Evolutionary conservation across 2,113 vertebrate species (phyloP).

Genomic region (Tonatia bakeri): DNA sequence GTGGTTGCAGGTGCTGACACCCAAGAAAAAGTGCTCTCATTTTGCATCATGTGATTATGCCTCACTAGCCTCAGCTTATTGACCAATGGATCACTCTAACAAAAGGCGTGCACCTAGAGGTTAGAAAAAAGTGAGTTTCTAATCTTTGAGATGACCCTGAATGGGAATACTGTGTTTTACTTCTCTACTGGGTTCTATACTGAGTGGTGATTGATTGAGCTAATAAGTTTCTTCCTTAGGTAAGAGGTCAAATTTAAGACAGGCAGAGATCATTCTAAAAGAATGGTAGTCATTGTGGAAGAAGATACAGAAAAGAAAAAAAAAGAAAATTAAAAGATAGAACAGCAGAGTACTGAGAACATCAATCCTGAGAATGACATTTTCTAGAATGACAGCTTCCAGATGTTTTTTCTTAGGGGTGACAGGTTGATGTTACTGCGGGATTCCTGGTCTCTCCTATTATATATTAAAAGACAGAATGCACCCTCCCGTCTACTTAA

Average conservation of each 20-base stretch:
- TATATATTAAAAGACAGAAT: neutral
- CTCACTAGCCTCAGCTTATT: neutral
- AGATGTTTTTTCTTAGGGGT: neutral
- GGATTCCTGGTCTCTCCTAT: neutral
- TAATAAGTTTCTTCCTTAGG: constrained; percentile 14
- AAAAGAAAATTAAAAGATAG: neutral
- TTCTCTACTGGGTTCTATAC: neutral
- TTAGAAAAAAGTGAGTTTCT: neutral
- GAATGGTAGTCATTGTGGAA: neutral
- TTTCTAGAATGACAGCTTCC: neutral
- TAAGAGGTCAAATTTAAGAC: constrained; percentile 7
- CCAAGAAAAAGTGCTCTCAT: constrained; percentile 32
- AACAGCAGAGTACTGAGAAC: neutral
- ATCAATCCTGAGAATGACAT: neutral
- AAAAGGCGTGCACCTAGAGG: neutral
- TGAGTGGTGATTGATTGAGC: constrained; percentile 20
- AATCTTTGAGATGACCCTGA: neutral
- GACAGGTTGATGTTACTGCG: neutral
- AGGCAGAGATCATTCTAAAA: neutral
- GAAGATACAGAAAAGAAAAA: neutral
- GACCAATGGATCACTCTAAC: constrained; percentile 27
- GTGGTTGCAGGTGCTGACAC: neutral
- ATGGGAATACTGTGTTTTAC: neutral
- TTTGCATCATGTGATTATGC: neutral
- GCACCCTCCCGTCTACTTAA: neutral